Evolutionary conservation across 2,113 vertebrate genomes (phyloP).

Genomic region (Trochalopteron elliotii): DNA sequence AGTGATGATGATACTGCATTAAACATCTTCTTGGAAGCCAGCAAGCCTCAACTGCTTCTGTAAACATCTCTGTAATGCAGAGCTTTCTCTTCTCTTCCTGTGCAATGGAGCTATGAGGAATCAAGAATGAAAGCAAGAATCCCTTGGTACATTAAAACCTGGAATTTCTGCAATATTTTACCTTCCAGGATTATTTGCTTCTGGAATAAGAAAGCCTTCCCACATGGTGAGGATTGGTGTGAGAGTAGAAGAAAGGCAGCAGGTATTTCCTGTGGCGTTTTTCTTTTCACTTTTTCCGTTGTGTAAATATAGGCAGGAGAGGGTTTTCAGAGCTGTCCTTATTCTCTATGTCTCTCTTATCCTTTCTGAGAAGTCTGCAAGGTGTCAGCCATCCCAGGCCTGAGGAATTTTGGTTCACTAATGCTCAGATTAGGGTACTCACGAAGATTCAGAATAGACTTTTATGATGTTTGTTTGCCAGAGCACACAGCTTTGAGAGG

Average conservation of each 20-base stretch:
- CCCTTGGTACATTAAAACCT: background rate
- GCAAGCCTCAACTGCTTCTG: background rate
- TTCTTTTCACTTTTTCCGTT: background rate
- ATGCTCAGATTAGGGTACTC: background rate
- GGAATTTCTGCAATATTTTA: background rate
- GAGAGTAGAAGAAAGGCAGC: background rate
- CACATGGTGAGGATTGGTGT: background rate
- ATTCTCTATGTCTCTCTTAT: background rate
- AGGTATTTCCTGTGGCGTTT: background rate
- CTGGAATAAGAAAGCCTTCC: background rate
- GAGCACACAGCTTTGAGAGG: background rate
- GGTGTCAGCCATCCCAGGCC: background rate
- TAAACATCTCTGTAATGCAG: background rate
- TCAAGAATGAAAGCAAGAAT: background rate
- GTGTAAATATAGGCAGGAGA: background rate
- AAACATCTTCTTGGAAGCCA: background rate
- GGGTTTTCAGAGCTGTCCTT: background rate
- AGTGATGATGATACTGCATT: background rate
- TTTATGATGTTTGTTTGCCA: background rate
- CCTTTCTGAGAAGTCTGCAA: background rate
- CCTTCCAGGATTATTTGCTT: background rate
- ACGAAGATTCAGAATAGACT: background rate
- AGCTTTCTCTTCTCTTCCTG: background rate
- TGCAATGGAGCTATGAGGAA: background rate
- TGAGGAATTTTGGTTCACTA: background rate